A percentile compares a stretch with the other conserved stretches of the same genome.
These are phyloP conservation scores for Watsonalla cultraria DNA, from an alignment of 2,888 invertebrate genomes.

Conservation along the genomic window DNA sequence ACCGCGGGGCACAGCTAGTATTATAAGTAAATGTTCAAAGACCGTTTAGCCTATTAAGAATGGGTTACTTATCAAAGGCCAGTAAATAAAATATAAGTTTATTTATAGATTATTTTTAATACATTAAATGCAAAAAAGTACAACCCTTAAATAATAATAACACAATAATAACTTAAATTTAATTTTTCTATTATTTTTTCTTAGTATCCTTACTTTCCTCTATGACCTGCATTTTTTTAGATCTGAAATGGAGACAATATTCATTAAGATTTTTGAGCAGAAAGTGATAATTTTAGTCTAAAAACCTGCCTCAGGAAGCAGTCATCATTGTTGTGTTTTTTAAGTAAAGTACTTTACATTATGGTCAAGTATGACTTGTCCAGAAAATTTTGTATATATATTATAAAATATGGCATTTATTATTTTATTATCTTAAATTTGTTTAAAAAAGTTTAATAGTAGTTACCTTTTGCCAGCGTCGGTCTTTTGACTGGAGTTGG, in stretches of 20 bases:
- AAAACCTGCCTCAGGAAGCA: no score
- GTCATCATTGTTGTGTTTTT: no score
- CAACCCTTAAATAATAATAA: constrained; percentile 9
- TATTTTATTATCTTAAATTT: no score
- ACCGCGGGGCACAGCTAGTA: no score
- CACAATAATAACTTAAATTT: constrained; percentile 24
- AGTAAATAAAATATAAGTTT: constrained; percentile 1
- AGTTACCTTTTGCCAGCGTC: constrained; percentile 40
- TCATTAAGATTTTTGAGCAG: no score
- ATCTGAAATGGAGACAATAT: constrained; percentile 37
- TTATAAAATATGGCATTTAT: no score
- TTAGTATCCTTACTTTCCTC: constrained; percentile 45
- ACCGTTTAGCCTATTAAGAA: not conserved
- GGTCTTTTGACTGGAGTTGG: constrained; percentile 28
- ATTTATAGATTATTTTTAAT: constrained; percentile 27
- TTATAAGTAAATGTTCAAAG: not conserved
- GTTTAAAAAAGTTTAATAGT: not conserved
- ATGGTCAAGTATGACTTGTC: no score
- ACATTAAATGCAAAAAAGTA: constrained; percentile 33
- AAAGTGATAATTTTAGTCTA: no score
- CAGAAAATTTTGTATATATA: no score
- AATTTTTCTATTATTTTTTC: constrained; percentile 29
- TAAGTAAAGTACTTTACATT: no score
- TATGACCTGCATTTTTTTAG: constrained; percentile 38
- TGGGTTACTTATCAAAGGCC: no score